These are phyloP conservation scores for Nycticorax nycticorax DNA, from an alignment of 2,113 vertebrate species.

Conservation along the genomic window DNA sequence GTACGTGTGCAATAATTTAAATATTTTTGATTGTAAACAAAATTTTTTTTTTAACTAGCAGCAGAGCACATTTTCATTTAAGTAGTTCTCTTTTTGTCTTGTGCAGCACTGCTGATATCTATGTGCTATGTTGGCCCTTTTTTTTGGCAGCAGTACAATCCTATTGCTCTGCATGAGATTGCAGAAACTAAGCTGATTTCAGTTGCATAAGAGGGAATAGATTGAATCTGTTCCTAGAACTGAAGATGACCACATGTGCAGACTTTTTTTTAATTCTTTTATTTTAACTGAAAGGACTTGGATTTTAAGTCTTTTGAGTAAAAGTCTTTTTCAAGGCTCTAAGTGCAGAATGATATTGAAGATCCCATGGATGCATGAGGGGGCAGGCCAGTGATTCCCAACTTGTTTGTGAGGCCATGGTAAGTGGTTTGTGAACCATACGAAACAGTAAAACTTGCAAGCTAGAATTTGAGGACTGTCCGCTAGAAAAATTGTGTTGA, in stretches of 20 bases:
- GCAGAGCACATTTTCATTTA: not conserved
- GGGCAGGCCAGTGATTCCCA: not conserved
- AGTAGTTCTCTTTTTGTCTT: not conserved
- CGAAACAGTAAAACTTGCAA: not conserved
- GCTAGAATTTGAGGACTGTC: not conserved
- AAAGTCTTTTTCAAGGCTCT: not conserved
- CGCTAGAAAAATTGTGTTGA: not conserved
- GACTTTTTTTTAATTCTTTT: not conserved
- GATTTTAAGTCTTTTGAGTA: not conserved
- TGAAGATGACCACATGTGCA: not conserved
- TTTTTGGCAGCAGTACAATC: not conserved
- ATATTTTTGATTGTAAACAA: not conserved
- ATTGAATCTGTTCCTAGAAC: not conserved
- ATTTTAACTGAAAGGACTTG: not conserved
- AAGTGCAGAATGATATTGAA: not conserved
- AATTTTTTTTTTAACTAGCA: not conserved
- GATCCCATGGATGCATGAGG: not conserved
- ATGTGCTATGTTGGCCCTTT: not conserved
- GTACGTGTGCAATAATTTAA: conserved; percentile 60
- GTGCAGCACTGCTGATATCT: not conserved
- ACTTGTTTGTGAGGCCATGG: not conserved
- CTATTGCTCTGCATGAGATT: not conserved
- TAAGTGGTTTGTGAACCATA: not conserved
- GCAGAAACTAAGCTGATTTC: not conserved
- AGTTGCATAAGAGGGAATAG: not conserved